Percentiles rank a stretch among this genome's conserved stretches.
phyloP scores from a whole-genome alignment of 2,888 invertebrate species.

The Meloe dianella region DNA sequence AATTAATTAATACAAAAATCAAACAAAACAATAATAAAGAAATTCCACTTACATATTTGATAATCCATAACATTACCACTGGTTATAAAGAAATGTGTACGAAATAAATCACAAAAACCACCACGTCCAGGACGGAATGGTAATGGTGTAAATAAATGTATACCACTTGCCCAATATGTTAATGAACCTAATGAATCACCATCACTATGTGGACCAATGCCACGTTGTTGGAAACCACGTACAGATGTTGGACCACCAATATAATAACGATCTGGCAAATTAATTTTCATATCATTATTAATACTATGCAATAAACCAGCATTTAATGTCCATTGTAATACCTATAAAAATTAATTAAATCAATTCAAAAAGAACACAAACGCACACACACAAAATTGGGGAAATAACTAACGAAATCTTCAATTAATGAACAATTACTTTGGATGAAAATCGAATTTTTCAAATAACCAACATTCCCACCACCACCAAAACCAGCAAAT shows the following conservation, averaged over 20 bases:
- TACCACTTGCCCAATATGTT: constrained; percentile 84
- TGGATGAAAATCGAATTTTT: constrained; percentile 81
- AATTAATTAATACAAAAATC: too few species aligned
- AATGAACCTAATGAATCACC: constrained; percentile 77
- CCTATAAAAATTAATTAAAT: constrained; percentile 60
- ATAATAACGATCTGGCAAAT: constrained; percentile 78
- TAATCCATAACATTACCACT: constrained; percentile 79
- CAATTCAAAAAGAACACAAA: too few species aligned
- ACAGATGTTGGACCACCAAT: constrained; percentile 89
- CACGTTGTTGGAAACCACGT: constrained; percentile 85
- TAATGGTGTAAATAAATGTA: constrained; percentile 89
- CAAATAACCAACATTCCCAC: constrained; percentile 88
- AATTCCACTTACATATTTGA: constrained; percentile 59
- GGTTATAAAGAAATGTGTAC: constrained; percentile 89
- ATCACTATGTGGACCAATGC: constrained; percentile 85
- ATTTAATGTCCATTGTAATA: constrained; percentile 73
- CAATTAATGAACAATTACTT: constrained; percentile 62
- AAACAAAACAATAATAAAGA: too few species aligned
- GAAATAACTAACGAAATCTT: constrained; percentile 63
- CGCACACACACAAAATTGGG: too few species aligned
- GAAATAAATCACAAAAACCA: constrained; percentile 82
- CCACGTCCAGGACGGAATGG: constrained; percentile 83
- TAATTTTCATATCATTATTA: constrained; percentile 65
- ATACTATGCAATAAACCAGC: constrained; percentile 72
- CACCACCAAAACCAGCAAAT: constrained; percentile 87